Evolutionary conservation across 2,888 invertebrate genomes (phyloP).

Genomic region (Agrotis exclamationis): DNA sequence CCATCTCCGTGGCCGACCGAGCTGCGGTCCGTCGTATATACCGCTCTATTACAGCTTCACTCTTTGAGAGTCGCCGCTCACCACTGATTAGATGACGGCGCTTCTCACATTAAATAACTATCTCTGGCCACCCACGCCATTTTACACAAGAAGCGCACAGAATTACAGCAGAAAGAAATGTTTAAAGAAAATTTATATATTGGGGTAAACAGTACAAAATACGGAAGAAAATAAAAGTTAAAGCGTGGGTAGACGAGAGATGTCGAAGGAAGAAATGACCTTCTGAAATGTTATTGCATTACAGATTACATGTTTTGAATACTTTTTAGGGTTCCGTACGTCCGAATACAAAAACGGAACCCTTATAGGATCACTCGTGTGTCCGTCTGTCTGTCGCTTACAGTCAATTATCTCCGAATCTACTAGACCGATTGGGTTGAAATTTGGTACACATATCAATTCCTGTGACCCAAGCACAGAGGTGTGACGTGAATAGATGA

Average conservation of each 20-base stretch:
- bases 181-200: too few relatives aligned
- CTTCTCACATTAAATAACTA: conserved; percentile 20
- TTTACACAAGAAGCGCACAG: neutral
- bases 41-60: conserved; percentile 13
- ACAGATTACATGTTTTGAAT: too few relatives aligned
- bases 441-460: too few relatives aligned
- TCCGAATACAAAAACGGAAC: too few relatives aligned
- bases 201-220: neutral
- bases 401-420: too few relatives aligned
- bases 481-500: too few relatives aligned
- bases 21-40: conserved; percentile 4
- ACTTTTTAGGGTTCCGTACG: too few relatives aligned
- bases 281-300: neutral
- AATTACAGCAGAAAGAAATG: neutral
- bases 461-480: too few relatives aligned
- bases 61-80: conserved; percentile 26
- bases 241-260: neutral
- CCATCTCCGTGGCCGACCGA: conserved; percentile 2
- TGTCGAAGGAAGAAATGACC: neutral
- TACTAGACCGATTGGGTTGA: too few relatives aligned
- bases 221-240: neutral
- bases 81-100: conserved; percentile 11
- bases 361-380: too few relatives aligned
- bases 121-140: neutral
- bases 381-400: too few relatives aligned